These are phyloP conservation scores for Anas platyrhynchos DNA, from an alignment of 2,113 vertebrate species.

Conservation along the genomic window DNA sequence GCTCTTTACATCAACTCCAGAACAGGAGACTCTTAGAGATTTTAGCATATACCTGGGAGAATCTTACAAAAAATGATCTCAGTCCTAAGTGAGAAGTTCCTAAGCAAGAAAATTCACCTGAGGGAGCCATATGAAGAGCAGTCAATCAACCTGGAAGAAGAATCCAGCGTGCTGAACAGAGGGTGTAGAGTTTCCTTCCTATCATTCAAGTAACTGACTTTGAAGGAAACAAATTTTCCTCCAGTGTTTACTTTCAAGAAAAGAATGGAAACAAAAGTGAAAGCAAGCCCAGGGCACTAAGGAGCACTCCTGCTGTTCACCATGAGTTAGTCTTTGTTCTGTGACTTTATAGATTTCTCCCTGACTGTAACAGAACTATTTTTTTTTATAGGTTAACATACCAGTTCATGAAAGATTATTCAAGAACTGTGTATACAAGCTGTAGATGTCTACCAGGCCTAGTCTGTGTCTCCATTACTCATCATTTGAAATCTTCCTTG, in stretches of 20 bases:
- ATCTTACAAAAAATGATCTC: background rate
- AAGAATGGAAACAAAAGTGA: background rate
- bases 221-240: background rate
- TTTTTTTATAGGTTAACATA: background rate
- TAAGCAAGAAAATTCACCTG: background rate
- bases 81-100: background rate
- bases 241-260: background rate
- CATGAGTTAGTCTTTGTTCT: background rate
- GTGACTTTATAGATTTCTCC: background rate
- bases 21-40: background rate
- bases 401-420: background rate
- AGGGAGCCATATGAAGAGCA: background rate
- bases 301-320: background rate
- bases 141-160: background rate
- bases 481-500: background rate
- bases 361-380: background rate
- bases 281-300: background rate
- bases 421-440: background rate
- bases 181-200: background rate
- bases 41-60: background rate
- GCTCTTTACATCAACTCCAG: background rate
- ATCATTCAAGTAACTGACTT: background rate
- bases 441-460: background rate
- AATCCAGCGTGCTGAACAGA: background rate
- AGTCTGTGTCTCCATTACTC: background rate